phyloP scores from a whole-genome alignment of 2,113 vertebrate species.

The Panthera leo region DNA sequence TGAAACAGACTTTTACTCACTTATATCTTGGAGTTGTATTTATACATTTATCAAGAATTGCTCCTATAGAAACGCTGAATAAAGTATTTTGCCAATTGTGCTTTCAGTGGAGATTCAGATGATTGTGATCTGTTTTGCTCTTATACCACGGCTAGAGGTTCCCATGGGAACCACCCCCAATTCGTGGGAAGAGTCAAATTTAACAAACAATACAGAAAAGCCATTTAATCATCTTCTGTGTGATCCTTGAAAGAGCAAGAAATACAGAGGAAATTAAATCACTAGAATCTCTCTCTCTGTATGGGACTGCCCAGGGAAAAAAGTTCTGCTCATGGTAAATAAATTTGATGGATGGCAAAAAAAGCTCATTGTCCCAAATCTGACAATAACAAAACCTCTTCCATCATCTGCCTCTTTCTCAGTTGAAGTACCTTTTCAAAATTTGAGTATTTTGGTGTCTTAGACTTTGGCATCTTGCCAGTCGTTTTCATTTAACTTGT shows the following conservation, averaged over 20 bases:
- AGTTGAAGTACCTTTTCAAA: background rate
- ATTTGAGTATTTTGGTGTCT: background rate
- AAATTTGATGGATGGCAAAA: background rate
- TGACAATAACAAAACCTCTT: rapidly evolving
- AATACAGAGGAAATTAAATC: background rate
- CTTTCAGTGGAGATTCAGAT: background rate
- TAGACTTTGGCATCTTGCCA: background rate
- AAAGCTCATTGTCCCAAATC: background rate
- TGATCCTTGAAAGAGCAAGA: background rate
- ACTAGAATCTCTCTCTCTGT: background rate
- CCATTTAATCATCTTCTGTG: background rate
- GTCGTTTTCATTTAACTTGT: background rate
- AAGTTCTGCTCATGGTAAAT: rapidly evolving
- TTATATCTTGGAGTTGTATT: background rate
- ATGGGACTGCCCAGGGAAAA: background rate
- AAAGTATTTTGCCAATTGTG: background rate
- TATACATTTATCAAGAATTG: background rate
- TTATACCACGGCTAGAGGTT: background rate
- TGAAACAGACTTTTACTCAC: background rate
- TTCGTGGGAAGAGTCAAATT: background rate
- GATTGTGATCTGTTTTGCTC: conserved; percentile 17
- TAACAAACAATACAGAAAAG: conserved; percentile 7
- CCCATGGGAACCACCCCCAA: conserved; percentile 39
- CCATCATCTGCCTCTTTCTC: background rate
- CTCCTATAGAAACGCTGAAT: background rate